phyloP scores from a whole-genome alignment of 2,113 vertebrate species.

The Nycticorax nycticorax region DNA sequence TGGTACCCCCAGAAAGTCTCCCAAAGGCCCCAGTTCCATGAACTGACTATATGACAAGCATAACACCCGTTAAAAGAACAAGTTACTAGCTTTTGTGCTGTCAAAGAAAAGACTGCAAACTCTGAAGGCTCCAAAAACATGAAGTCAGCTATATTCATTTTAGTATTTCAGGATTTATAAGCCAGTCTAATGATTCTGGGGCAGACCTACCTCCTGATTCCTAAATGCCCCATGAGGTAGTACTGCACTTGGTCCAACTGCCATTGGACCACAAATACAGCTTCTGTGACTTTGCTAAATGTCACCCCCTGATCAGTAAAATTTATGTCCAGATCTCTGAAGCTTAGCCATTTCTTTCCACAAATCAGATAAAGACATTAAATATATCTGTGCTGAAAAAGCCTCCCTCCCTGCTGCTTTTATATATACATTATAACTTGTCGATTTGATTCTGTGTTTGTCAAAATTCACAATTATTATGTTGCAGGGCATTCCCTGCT shows the following conservation, averaged over 20 bases:
- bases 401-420: not conserved
- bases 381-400: not conserved
- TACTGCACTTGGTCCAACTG: not conserved
- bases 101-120: not conserved
- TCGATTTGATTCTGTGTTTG: not conserved
- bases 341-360: not conserved
- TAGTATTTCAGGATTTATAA: not conserved
- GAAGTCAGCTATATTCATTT: not conserved
- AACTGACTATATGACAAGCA: not conserved
- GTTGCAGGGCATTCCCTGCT: not conserved
- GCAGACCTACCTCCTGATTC: not conserved
- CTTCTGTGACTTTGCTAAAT: not conserved
- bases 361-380: not conserved
- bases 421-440: not conserved
- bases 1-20: not conserved
- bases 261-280: not conserved
- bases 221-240: not conserved
- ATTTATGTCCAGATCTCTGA: not conserved
- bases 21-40: not conserved
- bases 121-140: not conserved
- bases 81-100: not conserved
- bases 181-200: not conserved
- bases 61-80: not conserved
- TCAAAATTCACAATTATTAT: not conserved
- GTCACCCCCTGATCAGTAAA: not conserved